A percentile compares a stretch with the other conserved stretches of the same genome.
These are phyloP conservation scores for Gibbula magus DNA, from an alignment of 2,888 invertebrate genomes.

Conservation along the genomic window DNA sequence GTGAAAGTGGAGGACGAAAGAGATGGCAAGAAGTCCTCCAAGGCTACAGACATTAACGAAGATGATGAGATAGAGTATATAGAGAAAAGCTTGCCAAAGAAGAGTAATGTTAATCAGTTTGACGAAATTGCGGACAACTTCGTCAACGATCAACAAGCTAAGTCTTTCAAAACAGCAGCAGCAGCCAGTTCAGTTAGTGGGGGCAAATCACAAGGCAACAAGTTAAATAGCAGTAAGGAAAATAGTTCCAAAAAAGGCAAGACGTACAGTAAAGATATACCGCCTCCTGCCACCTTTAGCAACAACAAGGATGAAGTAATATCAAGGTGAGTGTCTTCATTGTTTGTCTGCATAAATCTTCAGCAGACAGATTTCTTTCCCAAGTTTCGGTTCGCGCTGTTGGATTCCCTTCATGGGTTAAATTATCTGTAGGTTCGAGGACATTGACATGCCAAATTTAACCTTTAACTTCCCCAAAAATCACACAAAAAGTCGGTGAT, in stretches of 20 bases:
- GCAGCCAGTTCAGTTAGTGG: neutral
- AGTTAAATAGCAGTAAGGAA: slow-evolving; percentile 68
- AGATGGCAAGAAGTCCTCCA: slow-evolving; percentile 39
- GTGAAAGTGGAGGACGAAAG: slow-evolving; percentile 45
- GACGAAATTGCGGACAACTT: slow-evolving; percentile 67
- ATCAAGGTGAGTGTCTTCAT: slow-evolving; percentile 51
- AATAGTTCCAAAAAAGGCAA: slow-evolving; percentile 64
- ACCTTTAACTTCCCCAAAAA: too few species aligned
- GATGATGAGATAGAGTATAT: slow-evolving; percentile 70
- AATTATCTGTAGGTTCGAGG: too few species aligned
- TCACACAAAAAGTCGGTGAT: too few species aligned
- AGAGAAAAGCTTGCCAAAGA: slow-evolving; percentile 68
- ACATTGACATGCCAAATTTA: too few species aligned
- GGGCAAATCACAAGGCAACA: slow-evolving; percentile 57
- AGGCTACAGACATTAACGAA: slow-evolving; percentile 57
- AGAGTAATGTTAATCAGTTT: slow-evolving; percentile 69
- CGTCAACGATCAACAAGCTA: slow-evolving; percentile 66
- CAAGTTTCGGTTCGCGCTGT: too few species aligned
- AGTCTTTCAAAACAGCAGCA: slow-evolving; percentile 61
- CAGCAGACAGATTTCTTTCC: neutral
- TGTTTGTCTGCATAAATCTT: neutral
- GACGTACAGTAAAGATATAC: slow-evolving; percentile 64
- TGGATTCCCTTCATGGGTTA: too few species aligned
- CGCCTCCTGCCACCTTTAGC: slow-evolving; percentile 62
- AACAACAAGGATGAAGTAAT: slow-evolving; percentile 73